Evolutionary conservation across 2,888 invertebrate genomes (phyloP), one percentile per base, ranked within the genome.

Genomic region (Ferrisia virgata): DNA sequence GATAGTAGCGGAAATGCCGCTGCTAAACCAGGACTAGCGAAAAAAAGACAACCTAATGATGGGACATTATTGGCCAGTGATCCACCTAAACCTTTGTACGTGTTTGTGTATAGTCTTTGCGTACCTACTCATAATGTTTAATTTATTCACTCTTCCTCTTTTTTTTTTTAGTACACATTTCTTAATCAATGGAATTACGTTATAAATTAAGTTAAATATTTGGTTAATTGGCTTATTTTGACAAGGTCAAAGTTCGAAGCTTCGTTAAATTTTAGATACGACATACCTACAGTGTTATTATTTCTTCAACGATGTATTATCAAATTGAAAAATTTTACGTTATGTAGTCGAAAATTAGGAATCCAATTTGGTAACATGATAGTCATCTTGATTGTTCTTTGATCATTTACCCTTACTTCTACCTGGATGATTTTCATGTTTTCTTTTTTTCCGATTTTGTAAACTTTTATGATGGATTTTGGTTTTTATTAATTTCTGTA

Each of bases 31-130:
- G 85, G 85, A 9, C 53, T 83, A 79, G 81, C 82, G 15, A 84
- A 81, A 9, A 85, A 84, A 82, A 86, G 87, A 53, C 86, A 86
- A 85, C 91, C 96, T 86, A 96, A 96, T 88, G 98, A 98, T 89
- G 98, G 98, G 86, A 98, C 98, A 1, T 91, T 98, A 84, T 91
- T 97, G 84, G 98, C 98, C 86, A 97, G 97, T 88, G 98, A 98
- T 90, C 97, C 98, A 84, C 97, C 98, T 28, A 95, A 97, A 89
- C 98, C 98, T 87, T 93, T 98, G 97, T 96, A 90, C 94, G 95
- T 93, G 87, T 79, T 47, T 36, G 31, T 76, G 28, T 9, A 53
- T 13, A 22, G 8, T 53, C 53, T 53, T 53, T 22, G 53, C 47
- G 47, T 47, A 47, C 58, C 58, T 18, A 28, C 11, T 39, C 39